Percentiles rank a stretch among this genome's conserved stretches.
Evolutionary conservation across 1,140 invertebrate species (phyloP).

Genomic region (Batillaria attramentaria): DNA sequence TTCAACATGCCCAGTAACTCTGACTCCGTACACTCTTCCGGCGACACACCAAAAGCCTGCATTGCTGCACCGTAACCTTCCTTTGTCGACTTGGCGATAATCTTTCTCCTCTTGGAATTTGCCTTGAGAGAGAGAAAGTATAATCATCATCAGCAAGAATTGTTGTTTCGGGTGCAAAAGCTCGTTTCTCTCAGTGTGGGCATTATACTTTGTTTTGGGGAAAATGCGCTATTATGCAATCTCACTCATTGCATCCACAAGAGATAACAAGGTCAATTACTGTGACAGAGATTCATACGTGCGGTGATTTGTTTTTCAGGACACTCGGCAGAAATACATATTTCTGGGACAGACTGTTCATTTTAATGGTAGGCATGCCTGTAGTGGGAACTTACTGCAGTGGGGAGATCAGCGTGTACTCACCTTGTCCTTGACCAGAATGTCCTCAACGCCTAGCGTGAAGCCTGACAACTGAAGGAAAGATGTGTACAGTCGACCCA

Average conservation of each 20-base stretch:
- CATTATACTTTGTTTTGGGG: too few relatives aligned
- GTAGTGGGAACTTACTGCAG: too few relatives aligned
- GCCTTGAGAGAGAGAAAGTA: slow-evolving; percentile 70
- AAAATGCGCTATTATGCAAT: too few relatives aligned
- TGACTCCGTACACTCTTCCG: slow-evolving; percentile 72
- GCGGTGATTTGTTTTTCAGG: too few relatives aligned
- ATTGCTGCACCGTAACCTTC: slow-evolving; percentile 80
- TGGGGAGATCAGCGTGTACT: slow-evolving; percentile 16
- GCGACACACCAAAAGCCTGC: slow-evolving; percentile 80
- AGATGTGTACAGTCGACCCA: slow-evolving; percentile 92
- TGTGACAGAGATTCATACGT: too few relatives aligned
- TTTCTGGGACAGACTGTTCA: too few relatives aligned
- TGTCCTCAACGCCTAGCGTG: slow-evolving; percentile 95
- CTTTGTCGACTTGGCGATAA: slow-evolving; percentile 79
- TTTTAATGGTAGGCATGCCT: too few relatives aligned
- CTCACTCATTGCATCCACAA: too few relatives aligned
- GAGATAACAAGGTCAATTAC: too few relatives aligned
- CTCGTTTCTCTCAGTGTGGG: too few relatives aligned
- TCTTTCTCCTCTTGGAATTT: slow-evolving; percentile 81
- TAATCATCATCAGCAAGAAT: too few relatives aligned
- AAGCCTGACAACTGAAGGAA: slow-evolving; percentile 94
- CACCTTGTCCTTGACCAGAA: slow-evolving; percentile 82
- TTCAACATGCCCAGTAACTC: slow-evolving; percentile 74
- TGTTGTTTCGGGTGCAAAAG: not conserved
- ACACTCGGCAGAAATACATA: too few relatives aligned